Conservation (phyloP, 2,888 invertebrate genomes). For the Stenoptilia bipunctidactyla region DNA sequence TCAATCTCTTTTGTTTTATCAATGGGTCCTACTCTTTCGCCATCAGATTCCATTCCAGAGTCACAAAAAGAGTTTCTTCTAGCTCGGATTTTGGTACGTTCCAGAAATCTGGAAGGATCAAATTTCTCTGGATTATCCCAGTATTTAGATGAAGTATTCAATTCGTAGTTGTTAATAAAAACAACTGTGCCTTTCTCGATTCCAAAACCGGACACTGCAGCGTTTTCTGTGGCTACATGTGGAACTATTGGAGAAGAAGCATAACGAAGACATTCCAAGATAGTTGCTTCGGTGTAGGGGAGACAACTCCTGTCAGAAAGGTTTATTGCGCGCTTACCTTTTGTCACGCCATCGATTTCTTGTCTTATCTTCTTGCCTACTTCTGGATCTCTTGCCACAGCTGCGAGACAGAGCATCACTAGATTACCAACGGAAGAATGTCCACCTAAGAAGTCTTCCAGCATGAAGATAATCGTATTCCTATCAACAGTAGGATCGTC, state of each 20-base stretch:
- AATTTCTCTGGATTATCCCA: constrained; percentile 82
- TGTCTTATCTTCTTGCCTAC: constrained; percentile 75
- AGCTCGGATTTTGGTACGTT: constrained; percentile 38
- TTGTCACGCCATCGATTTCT: constrained; percentile 76
- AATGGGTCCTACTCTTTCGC: constrained; percentile 30
- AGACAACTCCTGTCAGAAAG: constrained; percentile 76
- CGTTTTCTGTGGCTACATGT: constrained; percentile 85
- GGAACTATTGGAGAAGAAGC: constrained; percentile 92
- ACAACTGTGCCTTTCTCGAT: constrained; percentile 84
- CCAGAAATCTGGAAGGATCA: constrained; percentile 81
- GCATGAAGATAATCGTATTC: constrained; percentile 83
- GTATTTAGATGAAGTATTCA: constrained; percentile 80
- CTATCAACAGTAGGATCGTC: constrained; percentile 78
- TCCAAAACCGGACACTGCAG: constrained; percentile 77
- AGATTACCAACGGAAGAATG: constrained; percentile 90
- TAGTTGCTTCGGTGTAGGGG: constrained; percentile 86
- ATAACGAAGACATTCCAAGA: constrained; percentile 83
- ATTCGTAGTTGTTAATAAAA: constrained; percentile 86
- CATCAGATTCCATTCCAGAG: constrained; percentile 69
- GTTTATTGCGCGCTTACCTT: constrained; percentile 68
- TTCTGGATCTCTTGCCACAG: constrained; percentile 75
- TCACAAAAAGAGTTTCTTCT: constrained; percentile 63
- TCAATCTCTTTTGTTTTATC: constrained; percentile 32
- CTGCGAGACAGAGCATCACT: constrained; percentile 81
- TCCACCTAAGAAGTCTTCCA: constrained; percentile 90